Base-by-base conservation (phyloP, 1,140 invertebrate species). In the Dendroctonus valens region DNA sequence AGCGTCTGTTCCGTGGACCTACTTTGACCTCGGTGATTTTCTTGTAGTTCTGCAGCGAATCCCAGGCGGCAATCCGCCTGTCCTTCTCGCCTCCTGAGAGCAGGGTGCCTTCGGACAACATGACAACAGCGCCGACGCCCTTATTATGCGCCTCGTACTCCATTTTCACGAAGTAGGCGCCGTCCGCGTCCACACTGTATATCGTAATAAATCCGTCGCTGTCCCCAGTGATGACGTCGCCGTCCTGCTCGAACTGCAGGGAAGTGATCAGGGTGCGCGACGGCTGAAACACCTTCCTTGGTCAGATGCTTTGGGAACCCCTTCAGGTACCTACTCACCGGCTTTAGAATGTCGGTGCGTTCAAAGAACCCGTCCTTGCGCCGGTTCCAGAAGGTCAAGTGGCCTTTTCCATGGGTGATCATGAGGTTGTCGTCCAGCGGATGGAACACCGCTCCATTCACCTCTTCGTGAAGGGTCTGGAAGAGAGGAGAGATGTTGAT, bases 121-220 rank as follows among this genome's bases (percentile, higher is more conserved):
- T 91, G 9, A 93, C 86, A 41, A 97, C 79, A 0, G 90, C 89
- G 69, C 90, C 91, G 5, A 97, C 92, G 37, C 90, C 88, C 77
- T 92, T 93, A 65, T 89, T 91, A 73, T 94, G 92, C 1, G 90
- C 92, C 83, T 93, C 91, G 74, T 92, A 94, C 80, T 94, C 91
- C 83, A 91, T 90, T 66, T 90, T 83, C 2, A 93, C 89, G 72
- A 92, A 93, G 74, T 94, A 94, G 0, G 91, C 91, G 0, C 91
- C 91, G 69, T 94, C 91, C 11, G 89, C 89, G 72, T 94, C 91
- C 3, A 93, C 91, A 41, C 90, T 92, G 80, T 97, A 98, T 59
- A 97, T 87, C 6, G 93, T 96, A 59, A 98, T 93, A 72, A 93
- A 95, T 0, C 96, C 96, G 79, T 95, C 92, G 58, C 91, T 92